These are phyloP conservation scores for Gobio occitaniae DNA, from an alignment of 2,797 vertebrate genomes.

Conservation along the genomic window DNA sequence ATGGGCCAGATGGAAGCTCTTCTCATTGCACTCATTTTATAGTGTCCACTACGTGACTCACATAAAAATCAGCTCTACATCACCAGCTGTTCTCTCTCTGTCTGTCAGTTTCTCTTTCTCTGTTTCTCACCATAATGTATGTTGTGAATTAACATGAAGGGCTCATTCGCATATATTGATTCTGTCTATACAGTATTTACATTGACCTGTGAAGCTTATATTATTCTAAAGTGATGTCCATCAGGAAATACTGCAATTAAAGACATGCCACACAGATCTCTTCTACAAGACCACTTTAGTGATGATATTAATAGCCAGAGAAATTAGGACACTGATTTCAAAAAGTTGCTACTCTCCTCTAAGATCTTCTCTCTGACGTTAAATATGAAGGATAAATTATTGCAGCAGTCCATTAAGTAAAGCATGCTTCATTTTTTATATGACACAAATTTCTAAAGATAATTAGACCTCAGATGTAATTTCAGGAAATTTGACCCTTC, in stretches of 20 bases:
- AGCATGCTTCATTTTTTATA: slow-evolving; percentile 31
- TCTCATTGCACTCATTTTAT: slow-evolving; percentile 30
- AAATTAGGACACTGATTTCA: slow-evolving; percentile 9
- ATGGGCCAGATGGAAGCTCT: slow-evolving; percentile 56
- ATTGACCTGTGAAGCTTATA: not conserved
- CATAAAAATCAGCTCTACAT: slow-evolving; percentile 31
- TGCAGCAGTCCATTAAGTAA: slow-evolving; percentile 16
- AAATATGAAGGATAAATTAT: not conserved
- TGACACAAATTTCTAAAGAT: slow-evolving; percentile 19
- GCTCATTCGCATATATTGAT: not conserved
- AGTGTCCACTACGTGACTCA: not conserved
- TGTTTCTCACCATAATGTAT: not conserved
- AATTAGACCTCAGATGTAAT: slow-evolving; percentile 36
- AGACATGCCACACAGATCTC: not conserved
- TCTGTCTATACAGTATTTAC: not conserved
- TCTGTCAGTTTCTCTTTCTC: not conserved
- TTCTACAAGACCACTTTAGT: slow-evolving; percentile 1
- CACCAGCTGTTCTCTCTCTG: slow-evolving; percentile 25
- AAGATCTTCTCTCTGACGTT: slow-evolving; percentile 18
- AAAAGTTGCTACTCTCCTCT: not conserved
- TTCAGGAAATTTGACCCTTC: slow-evolving; percentile 48
- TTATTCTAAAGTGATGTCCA: not conserved
- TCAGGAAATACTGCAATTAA: not conserved
- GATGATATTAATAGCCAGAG: slow-evolving; percentile 4
- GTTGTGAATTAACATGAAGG: not conserved